Base-by-base conservation (phyloP, 2,888 invertebrate species). In the Noctua fimbriata region DNA sequence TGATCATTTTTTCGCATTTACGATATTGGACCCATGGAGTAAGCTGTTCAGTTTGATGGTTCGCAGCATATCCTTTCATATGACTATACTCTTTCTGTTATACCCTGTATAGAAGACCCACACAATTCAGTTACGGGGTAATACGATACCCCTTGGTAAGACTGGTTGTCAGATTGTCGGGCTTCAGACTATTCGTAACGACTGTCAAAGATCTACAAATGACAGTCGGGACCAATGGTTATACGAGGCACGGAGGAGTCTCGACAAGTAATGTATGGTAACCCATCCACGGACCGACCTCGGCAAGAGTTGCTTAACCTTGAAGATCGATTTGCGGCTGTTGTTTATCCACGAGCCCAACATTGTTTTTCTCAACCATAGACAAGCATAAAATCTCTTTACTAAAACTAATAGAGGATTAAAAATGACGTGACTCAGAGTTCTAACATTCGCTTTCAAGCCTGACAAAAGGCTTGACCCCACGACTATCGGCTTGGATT, bases 381-480 rank as follows among this genome's bases (percentile, higher is more conserved):
- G 36, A 65, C 32, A 36, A 65, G 10, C 36, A 32, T 63, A 32
- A 63, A 63, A 36, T 12, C 65, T 36, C 65, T 65, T 65, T 65
- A 12, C 21, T 65, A 10, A 36, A 65, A 36, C 65, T 5, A 21
- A 65, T 21, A 10, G 32, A 63, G 18, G 5, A 32, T 63, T 41
- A 67, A 41, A 24, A 49, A 0, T 67, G 24, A 6, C 44, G 67
- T 67, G 44, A 67, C 67, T 67, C 67, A 67, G n/a, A 44, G 1
- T 44, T n/a, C n/a, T 14, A 44, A n/a, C n/a, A n/a, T 18, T 67
- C n/a, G 18, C 44, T 44, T 18, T 67, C 18, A 44, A 44, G n/a
- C 18, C 44, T 41, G 67, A 84, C 85, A 87, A 86, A 75, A 84
- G 73, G 55, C 72, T 81, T 73, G 77, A 79, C 80, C 84, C 78